A percentile compares a stretch with the other conserved stretches of the same genome.
These are phyloP conservation scores for Piprites chloris DNA, from an alignment of 2,113 vertebrate species.

Conservation along the genomic window DNA sequence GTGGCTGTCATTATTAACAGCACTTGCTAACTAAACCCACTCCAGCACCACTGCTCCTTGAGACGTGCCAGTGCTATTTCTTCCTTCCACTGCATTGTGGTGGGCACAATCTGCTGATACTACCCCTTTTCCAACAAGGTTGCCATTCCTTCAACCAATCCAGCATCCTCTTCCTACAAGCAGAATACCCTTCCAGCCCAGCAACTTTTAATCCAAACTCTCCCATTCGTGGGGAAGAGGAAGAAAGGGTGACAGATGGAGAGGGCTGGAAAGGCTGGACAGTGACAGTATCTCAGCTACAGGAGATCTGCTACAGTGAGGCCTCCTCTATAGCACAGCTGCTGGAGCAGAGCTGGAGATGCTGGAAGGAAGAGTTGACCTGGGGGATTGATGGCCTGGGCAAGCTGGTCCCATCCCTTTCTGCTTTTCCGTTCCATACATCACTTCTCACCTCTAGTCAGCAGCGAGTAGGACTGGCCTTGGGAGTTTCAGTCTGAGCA, in stretches of 20 bases:
- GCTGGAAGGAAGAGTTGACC: neutral
- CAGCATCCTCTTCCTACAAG: neutral
- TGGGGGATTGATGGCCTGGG: neutral
- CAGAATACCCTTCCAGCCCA: neutral
- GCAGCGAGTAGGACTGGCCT: neutral
- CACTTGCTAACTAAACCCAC: neutral
- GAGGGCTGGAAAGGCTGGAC: neutral
- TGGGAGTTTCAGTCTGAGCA: neutral
- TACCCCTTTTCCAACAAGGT: neutral
- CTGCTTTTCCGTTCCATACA: neutral
- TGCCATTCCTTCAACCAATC: neutral
- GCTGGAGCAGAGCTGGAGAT: neutral
- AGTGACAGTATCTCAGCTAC: neutral
- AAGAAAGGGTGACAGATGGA: slow-evolving; percentile 2
- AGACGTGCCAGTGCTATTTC: neutral
- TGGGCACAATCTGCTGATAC: neutral
- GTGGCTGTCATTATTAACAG: slow-evolving; percentile 33
- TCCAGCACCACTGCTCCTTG: neutral
- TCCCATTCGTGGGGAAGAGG: neutral
- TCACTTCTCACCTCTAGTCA: fast-evolving
- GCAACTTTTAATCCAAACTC: neutral
- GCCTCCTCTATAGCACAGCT: neutral
- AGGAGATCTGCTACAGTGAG: neutral
- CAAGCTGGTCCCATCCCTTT: neutral
- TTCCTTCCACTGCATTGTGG: neutral